Conservation (phyloP, 2,113 vertebrate genomes). For the Chamaea fasciata region DNA sequence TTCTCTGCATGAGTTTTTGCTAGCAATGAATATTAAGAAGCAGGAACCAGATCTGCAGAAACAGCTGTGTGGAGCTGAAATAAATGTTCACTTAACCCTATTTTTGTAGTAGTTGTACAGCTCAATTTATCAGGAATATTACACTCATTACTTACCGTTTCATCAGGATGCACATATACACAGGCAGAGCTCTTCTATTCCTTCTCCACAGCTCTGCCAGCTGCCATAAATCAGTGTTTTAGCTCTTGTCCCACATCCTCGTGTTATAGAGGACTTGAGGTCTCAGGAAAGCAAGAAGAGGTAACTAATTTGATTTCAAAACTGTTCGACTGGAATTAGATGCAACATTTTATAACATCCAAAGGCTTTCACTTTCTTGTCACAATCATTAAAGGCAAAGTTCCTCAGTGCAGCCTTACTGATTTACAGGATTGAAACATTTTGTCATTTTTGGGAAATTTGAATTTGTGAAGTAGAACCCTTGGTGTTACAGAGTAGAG, state of each 20-base stretch:
- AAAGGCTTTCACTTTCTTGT: not conserved
- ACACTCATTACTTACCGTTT: not conserved
- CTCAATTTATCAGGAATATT: slow-evolving; percentile 8
- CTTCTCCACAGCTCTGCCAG: not conserved
- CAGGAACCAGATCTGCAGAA: not conserved
- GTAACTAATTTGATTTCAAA: not conserved
- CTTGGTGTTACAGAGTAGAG: not conserved
- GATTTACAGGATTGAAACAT: not conserved
- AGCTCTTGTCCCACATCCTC: not conserved
- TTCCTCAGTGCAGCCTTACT: not conserved
- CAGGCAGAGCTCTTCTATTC: not conserved
- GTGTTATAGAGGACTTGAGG: not conserved
- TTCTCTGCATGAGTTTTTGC: not conserved
- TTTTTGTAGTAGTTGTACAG: not conserved
- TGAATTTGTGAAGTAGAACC: not conserved
- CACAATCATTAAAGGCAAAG: not conserved
- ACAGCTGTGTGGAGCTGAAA: slow-evolving; percentile 36
- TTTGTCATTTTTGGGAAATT: not conserved
- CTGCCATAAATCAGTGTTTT: not conserved
- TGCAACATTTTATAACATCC: not conserved
- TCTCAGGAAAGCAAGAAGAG: not conserved
- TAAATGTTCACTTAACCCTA: slow-evolving; percentile 39
- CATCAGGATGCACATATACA: not conserved
- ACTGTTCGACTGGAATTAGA: not conserved
- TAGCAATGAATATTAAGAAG: slow-evolving; percentile 53